Base-by-base conservation (phyloP, 2,888 invertebrate genomes). In the Griposia aprilina region DNA sequence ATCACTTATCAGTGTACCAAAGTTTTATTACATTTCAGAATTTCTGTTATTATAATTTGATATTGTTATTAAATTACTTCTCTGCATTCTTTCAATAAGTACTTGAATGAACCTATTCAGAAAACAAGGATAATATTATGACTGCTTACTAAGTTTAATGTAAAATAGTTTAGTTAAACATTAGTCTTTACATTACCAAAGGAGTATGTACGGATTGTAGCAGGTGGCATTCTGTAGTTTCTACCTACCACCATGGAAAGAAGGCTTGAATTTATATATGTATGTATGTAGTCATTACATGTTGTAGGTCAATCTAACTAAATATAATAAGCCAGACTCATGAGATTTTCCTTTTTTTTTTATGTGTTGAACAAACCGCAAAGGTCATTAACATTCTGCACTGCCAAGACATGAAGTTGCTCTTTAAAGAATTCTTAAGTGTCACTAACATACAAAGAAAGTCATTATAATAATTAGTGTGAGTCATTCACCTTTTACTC, bases 361-460 rank as follows among this genome's bases (percentile, higher is more conserved):
- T n/a, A n/a, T 50, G 13, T 26, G 26, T 26, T 48, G 48, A 26
- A 48, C 7, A 26, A 17, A 67, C 15, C 15, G 1, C 23, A 15
- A n/a, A 17, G 17, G 17, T 20, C 50, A 62, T 76, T 68, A 63
- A 13, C 17, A 65, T 69, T 82, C 41, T 26, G 30, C 11, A 23
- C 13, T 30, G 10, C n/a, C 48, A 84, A 74, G 74, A 55, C 67
- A 68, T 30, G n/a, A 36, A 50, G 26, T 62, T 36, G 30, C 10
- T 60, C 50, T 78, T 67, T 69, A 20, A 57, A 60, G 1, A 67
- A 74, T 66, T 78, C 68, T 69, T 36, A 74, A 63, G 60, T 70
- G 60, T 70, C 36, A 78, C 62, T 59, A 70, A 82, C 78, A 83
- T 72, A 82, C 78, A 83, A 86, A 82, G 84, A 88, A 84, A 84